Conservation (phyloP, 2,113 vertebrate species). For the Percina caprodes region DNA sequence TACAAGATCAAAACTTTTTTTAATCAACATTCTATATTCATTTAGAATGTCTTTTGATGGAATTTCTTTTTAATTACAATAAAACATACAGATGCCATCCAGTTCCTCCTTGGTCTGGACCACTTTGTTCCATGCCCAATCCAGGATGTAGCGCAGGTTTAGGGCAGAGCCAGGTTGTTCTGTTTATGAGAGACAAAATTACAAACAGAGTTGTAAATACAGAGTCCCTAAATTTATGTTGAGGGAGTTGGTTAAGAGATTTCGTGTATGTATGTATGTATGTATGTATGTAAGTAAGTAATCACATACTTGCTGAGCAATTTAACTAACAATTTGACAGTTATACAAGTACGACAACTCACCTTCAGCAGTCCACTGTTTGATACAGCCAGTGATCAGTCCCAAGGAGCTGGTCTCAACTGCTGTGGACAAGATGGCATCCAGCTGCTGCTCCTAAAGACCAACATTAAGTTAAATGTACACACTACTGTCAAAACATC, state of each 20-base stretch:
- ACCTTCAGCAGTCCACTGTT: constrained; percentile 94
- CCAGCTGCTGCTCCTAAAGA: constrained; percentile 92
- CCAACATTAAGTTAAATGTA: background rate
- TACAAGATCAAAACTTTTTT: background rate
- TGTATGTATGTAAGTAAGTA: too few relatives aligned
- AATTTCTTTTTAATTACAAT: background rate
- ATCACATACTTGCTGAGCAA: background rate
- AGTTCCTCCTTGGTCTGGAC: constrained; percentile 91
- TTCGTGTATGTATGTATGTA: too few relatives aligned
- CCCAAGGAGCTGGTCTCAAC: constrained; percentile 93
- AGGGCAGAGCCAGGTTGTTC: constrained; percentile 92
- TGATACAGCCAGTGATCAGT: constrained; percentile 92
- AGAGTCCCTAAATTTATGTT: background rate
- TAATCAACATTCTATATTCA: background rate
- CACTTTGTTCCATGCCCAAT: constrained; percentile 97
- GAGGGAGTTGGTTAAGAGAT: background rate
- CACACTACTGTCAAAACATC: background rate
- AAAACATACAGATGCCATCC: constrained; percentile 88
- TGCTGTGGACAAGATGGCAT: constrained; percentile 92
- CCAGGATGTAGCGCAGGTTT: constrained; percentile 93
- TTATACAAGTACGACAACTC: constrained; percentile 4
- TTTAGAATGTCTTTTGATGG: background rate
- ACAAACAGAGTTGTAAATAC: background rate
- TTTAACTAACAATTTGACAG: background rate
- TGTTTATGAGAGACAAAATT: constrained; percentile 44